phyloP scores from a whole-genome alignment of 92 coral and sea anemone genomes.

The Porites divaricata region DNA sequence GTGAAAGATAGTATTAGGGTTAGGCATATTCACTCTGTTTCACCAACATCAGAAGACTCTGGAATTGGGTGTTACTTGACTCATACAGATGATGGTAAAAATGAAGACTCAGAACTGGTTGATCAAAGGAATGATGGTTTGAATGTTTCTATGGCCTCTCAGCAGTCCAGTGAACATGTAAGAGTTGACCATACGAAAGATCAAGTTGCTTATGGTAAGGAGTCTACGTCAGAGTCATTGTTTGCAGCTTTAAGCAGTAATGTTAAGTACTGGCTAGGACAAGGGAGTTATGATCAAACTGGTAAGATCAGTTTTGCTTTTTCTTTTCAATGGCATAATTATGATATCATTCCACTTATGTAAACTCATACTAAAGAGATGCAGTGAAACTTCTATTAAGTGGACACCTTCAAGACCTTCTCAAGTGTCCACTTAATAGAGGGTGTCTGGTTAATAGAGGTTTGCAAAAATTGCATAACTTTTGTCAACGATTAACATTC shows the following conservation, averaged over 20 bases:
- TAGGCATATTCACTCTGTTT: constrained; percentile 30
- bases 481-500: too few species aligned
- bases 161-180: neutral
- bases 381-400: too few species aligned
- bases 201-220: neutral
- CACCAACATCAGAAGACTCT: constrained; percentile 82
- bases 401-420: too few species aligned
- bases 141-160: neutral
- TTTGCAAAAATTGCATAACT: too few species aligned
- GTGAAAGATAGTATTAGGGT: neutral
- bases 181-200: constrained; percentile 6
- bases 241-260: constrained; percentile 77
- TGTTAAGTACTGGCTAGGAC: constrained; percentile 90
- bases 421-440: too few species aligned
- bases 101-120: constrained; percentile 4
- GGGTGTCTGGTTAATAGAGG: too few species aligned
- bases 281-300: constrained; percentile 44
- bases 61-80: constrained; percentile 69
- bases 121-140: neutral
- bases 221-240: constrained; percentile 1
- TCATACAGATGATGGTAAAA: constrained; percentile 21
- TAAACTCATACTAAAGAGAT: too few species aligned
- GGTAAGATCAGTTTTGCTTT: neutral
- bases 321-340: neutral
- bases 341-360: too few species aligned